Conservation (phyloP, 1,140 invertebrate species). For the Neodiprion fabricii region DNA sequence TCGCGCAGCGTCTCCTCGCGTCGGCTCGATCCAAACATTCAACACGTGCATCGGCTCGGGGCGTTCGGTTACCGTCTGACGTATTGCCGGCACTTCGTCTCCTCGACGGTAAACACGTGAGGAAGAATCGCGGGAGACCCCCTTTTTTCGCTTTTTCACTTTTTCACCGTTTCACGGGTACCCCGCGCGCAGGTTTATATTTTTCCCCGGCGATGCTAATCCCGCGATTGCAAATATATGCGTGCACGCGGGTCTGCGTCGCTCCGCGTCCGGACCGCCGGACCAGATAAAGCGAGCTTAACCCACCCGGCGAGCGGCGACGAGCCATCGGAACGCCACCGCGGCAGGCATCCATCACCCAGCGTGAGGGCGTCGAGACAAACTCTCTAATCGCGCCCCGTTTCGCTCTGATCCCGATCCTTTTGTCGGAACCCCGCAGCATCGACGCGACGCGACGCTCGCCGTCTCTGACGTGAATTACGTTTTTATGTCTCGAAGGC, state of each 20-base stretch:
- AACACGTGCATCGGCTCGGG: slow-evolving; percentile 1
- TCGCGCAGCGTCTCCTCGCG: not conserved
- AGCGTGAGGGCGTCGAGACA: slow-evolving; percentile 6
- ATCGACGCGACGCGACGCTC: not conserved
- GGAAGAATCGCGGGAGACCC: slow-evolving; percentile 20
- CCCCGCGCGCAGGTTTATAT: not conserved
- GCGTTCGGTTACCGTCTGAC: slow-evolving; percentile 28
- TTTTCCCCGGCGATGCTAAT: not conserved
- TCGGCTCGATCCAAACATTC: slow-evolving; percentile 2
- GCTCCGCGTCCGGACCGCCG: not conserved
- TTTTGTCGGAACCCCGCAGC: not conserved
- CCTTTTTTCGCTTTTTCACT: too few relatives aligned
- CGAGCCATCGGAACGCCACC: not conserved
- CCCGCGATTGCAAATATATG: not conserved
- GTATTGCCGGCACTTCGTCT: slow-evolving; percentile 39
- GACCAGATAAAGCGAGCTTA: not conserved
- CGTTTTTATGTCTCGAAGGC: not conserved
- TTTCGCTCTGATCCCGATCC: not conserved
- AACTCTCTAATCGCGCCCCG: not conserved
- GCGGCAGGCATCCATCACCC: not conserved
- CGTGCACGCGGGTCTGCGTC: not conserved
- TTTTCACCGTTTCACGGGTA: too few relatives aligned
- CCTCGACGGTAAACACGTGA: slow-evolving; percentile 35
- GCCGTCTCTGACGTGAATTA: not conserved
- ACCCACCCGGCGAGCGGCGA: not conserved